Conservation (phyloP, 2,797 vertebrate species). For the Phoeniculus purpureus region DNA sequence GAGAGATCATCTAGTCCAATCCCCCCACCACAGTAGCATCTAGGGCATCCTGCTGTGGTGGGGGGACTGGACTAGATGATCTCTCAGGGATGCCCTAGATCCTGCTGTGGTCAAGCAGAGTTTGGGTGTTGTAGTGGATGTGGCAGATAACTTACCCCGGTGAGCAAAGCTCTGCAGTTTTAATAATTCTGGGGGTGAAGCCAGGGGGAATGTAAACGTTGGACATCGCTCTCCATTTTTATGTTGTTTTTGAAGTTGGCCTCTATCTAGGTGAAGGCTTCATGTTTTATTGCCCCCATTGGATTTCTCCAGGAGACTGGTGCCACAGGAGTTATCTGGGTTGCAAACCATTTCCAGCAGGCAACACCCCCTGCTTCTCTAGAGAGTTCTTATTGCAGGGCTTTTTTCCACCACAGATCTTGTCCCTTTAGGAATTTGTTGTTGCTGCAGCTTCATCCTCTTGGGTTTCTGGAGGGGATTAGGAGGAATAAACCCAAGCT, state of each 20-base stretch:
- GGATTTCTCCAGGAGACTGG: not conserved
- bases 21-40: too few species aligned
- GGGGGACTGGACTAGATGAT: too few species aligned
- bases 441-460: not conserved
- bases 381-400: not conserved
- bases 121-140: not conserved
- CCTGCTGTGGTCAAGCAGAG: not conserved
- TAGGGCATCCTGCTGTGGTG: too few species aligned
- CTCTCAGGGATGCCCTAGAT: too few species aligned
- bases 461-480: not conserved
- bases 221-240: not conserved
- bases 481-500: slow-evolving; percentile 10
- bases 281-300: not conserved
- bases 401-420: not conserved
- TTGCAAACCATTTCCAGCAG: not conserved
- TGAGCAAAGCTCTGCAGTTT: not conserved
- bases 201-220: not conserved
- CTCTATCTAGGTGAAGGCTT: not conserved
- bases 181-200: not conserved
- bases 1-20: too few species aligned
- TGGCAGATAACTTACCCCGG: not conserved
- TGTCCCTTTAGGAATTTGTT: not conserved
- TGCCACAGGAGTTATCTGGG: not conserved
- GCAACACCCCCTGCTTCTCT: not conserved
- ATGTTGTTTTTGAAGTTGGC: not conserved